Evolutionary conservation across 2,797 vertebrate species (phyloP).

Genomic region (Phataginus tricuspis): DNA sequence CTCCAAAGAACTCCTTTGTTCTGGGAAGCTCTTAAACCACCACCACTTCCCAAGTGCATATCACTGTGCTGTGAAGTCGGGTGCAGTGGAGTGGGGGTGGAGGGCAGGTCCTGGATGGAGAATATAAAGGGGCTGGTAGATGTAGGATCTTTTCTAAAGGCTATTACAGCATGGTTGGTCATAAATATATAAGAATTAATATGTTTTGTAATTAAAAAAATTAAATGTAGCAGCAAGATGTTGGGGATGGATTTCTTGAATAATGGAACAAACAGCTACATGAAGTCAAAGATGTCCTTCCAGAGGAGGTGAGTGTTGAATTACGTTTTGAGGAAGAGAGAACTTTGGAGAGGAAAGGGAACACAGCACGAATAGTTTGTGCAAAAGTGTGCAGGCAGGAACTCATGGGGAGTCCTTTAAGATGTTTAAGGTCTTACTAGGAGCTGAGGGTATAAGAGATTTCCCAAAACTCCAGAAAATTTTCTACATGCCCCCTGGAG

Average conservation of each 20-base stretch:
- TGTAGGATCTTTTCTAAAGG: background rate
- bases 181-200: background rate
- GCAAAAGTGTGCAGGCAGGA: background rate
- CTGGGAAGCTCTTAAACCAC: background rate
- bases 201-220: slow-evolving; percentile 33
- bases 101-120: background rate
- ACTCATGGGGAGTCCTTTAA: background rate
- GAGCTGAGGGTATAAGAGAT: background rate
- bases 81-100: background rate
- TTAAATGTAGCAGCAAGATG: background rate
- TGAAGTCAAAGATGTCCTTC: background rate
- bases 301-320: background rate
- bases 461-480: background rate
- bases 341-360: background rate
- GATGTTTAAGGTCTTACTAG: background rate
- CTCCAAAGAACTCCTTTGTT: background rate
- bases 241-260: background rate
- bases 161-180: background rate
- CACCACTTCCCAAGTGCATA: no score
- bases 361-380: background rate
- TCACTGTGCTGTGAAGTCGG: background rate
- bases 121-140: background rate
- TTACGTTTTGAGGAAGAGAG: background rate
- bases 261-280: background rate
- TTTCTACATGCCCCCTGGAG: background rate